phyloP scores from a whole-genome alignment of 2,113 vertebrate species.

The Strigops habroptila region DNA sequence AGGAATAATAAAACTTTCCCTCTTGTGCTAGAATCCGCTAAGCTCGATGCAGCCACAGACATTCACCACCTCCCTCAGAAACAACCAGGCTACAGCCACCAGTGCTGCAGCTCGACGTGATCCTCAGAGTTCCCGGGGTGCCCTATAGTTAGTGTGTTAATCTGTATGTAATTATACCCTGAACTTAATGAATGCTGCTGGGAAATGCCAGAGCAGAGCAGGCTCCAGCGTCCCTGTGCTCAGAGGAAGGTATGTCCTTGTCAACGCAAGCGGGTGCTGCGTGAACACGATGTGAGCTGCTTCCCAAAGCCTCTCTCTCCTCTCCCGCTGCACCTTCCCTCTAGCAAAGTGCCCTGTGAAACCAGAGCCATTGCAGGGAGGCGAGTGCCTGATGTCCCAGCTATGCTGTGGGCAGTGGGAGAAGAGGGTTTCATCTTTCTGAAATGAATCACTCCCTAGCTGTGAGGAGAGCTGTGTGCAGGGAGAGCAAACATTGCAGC shows the following conservation, averaged over 20 bases:
- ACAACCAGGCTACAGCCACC: background rate
- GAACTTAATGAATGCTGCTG: background rate
- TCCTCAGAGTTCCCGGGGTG: background rate
- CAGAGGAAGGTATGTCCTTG: background rate
- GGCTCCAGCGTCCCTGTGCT: fast-evolving
- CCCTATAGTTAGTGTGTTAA: background rate
- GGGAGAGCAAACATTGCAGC: background rate
- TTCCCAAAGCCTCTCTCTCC: background rate
- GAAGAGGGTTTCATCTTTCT: background rate
- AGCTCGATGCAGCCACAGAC: background rate
- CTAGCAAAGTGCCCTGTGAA: background rate
- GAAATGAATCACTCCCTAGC: background rate
- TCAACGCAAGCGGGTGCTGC: background rate
- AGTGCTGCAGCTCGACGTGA: background rate
- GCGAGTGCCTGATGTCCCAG: fast-evolving
- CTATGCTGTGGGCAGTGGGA: background rate
- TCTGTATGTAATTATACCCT: background rate
- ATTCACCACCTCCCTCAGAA: background rate
- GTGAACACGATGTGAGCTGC: background rate
- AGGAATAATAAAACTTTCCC: background rate
- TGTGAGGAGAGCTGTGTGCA: background rate
- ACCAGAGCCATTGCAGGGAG: background rate
- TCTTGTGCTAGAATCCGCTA: fast-evolving
- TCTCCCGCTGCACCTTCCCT: background rate
- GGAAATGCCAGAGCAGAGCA: background rate